A percentile compares a stretch with the other conserved stretches of the same genome.
Conservation (phyloP, 2,888 invertebrate genomes). For the Megamerina dolium region DNA sequence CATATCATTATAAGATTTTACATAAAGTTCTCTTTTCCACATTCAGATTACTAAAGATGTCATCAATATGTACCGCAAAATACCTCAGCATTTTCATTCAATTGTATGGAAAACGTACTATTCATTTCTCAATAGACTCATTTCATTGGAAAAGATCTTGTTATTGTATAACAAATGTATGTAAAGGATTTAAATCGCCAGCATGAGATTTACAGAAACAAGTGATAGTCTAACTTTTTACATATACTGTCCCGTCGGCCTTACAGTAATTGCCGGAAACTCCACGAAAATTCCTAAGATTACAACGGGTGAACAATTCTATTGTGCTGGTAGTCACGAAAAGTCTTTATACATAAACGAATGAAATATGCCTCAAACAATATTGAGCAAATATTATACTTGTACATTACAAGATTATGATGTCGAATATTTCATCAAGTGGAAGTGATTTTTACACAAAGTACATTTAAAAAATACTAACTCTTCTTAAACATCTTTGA, state of each 20-base stretch:
- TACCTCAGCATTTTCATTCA: conserved; percentile 25
- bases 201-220: conserved; percentile 20
- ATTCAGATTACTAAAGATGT: conserved; percentile 51
- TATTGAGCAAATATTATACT: conserved; percentile 25
- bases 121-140: no score
- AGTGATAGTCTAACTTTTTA: conserved; percentile 34
- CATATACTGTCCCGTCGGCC: conserved; percentile 44
- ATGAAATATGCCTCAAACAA: conserved; percentile 26
- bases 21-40: no score
- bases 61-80: conserved; percentile 37
- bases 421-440: conserved; percentile 49
- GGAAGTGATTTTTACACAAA: not conserved
- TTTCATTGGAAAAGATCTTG: no score
- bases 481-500: conserved; percentile 47
- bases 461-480: conserved; percentile 23
- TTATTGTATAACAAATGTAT: no score
- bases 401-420: conserved; percentile 32
- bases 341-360: not conserved
- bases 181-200: conserved; percentile 34
- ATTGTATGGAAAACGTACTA: no score
- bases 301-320: conserved; percentile 40
- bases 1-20: no score
- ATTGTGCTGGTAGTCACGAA: no score
- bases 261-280: conserved; percentile 41
- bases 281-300: conserved; percentile 44